Conservation (phyloP, 2,113 vertebrate species). For the Formicarius rufipectus region DNA sequence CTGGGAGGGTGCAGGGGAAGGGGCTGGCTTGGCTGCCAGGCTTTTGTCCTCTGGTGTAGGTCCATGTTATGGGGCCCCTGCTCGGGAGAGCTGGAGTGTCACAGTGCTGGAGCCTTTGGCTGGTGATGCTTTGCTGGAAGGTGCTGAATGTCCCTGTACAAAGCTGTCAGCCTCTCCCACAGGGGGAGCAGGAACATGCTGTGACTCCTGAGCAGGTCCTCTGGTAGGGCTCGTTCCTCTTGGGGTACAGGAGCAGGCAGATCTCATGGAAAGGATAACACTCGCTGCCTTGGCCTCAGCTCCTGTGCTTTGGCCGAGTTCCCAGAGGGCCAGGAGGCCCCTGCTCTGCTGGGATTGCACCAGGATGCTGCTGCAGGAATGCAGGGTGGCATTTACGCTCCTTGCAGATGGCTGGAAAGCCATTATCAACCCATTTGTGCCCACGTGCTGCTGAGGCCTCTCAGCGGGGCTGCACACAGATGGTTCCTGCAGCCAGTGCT, state of each 20-base stretch:
- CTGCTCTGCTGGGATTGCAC: not conserved
- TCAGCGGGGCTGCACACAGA: not conserved
- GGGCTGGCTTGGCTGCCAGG: not conserved
- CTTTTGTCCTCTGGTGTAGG: not conserved
- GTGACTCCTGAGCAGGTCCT: not conserved
- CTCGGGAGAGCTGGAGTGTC: not conserved
- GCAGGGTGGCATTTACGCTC: not conserved
- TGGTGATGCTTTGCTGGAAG: not conserved
- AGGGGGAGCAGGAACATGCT: not conserved
- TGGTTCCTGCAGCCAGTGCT: not conserved
- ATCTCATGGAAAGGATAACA: not conserved
- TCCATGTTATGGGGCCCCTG: not conserved
- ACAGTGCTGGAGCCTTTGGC: not conserved
- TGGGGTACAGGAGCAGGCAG: not conserved
- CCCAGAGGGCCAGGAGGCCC: not conserved
- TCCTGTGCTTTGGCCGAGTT: not conserved
- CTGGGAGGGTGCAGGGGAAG: not conserved
- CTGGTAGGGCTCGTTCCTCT: rapidly evolving
- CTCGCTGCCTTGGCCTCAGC: not conserved
- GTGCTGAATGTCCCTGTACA: not conserved
- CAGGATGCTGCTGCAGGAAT: not conserved
- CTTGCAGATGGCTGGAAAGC: not conserved
- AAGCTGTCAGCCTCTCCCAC: not conserved
- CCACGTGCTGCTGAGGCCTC: not conserved
- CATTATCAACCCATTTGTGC: not conserved